A percentile compares a stretch with the other conserved stretches of the same genome.
These are phyloP conservation scores for Yponomeuta plumbellus DNA, from an alignment of 2,888 invertebrate species.

Conservation along the genomic window DNA sequence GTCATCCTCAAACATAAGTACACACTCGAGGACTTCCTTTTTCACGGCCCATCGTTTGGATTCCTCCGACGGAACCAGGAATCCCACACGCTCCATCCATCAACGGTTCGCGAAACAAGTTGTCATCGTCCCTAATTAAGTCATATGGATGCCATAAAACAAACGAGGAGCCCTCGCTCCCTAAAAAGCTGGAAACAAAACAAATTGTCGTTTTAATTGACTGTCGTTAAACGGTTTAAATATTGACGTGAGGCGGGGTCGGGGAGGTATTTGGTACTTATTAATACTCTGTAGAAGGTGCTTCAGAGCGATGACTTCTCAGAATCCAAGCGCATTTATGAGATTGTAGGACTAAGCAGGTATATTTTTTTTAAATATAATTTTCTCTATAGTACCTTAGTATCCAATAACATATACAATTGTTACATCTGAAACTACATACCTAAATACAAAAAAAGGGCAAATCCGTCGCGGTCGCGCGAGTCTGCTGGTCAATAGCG, in stretches of 20 bases:
- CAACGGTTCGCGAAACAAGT: neutral
- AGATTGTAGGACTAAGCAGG: too few species aligned
- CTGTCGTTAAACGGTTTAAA: neutral
- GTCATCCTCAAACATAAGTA: neutral
- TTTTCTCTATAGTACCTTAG: too few species aligned
- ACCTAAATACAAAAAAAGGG: too few species aligned
- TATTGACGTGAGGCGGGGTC: neutral
- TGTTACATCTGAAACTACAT: too few species aligned
- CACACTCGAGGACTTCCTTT: neutral
- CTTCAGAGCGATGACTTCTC: too few species aligned
- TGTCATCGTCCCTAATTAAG: conserved; percentile 3
- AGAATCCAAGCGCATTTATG: too few species aligned
- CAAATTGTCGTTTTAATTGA: neutral
- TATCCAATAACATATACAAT: too few species aligned
- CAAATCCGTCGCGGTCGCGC: too few species aligned
- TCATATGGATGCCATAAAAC: neutral
- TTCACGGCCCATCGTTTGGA: neutral
- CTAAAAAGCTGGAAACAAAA: neutral
- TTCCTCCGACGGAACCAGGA: neutral
- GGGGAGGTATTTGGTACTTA: neutral
- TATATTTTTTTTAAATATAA: too few species aligned
- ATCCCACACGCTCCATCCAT: neutral
- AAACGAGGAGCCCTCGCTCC: neutral
- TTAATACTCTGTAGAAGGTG: too few species aligned
- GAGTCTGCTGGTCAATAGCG: too few species aligned